Conservation (phyloP, 2,888 invertebrate genomes). For the Pheosia gnoma region DNA sequence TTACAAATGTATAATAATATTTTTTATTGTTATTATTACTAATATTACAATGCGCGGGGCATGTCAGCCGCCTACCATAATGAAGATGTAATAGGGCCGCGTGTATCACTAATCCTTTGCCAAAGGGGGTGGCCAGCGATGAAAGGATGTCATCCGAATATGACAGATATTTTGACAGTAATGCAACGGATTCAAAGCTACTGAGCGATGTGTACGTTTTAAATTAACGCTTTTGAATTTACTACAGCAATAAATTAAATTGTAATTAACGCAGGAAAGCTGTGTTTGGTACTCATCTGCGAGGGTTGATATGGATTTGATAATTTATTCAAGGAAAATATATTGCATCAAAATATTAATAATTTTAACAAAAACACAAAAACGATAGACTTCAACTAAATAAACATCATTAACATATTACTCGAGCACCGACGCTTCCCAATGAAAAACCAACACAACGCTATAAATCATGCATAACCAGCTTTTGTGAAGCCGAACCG, state of each 20-base stretch:
- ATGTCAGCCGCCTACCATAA: constrained; percentile 81
- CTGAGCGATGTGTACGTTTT: constrained; percentile 46
- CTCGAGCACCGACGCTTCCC: constrained; percentile 69
- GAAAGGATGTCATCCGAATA: constrained; percentile 81
- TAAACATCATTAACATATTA: constrained; percentile 64
- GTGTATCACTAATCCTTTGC: constrained; percentile 73
- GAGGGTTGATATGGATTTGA: neutral
- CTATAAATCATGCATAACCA: constrained; percentile 72
- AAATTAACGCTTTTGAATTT: constrained; percentile 56
- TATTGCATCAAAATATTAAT: neutral
- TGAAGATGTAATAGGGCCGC: constrained; percentile 82
- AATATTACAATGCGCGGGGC: constrained; percentile 57
- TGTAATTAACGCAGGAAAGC: constrained; percentile 3
- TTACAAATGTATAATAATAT: constrained; percentile 62
- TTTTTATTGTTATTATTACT: constrained; percentile 70
- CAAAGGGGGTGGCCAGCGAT: constrained; percentile 74
- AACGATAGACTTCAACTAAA: constrained; percentile 39
- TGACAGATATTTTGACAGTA: constrained; percentile 84
- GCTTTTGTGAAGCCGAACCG: constrained; percentile 58
- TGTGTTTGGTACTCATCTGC: neutral
- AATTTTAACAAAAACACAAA: constrained; percentile 9
- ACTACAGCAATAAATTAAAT: constrained; percentile 23
- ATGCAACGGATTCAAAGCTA: constrained; percentile 73
- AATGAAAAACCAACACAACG: constrained; percentile 67
- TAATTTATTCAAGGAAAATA: neutral